Evolutionary conservation across 2,797 vertebrate genomes (phyloP).

Genomic region (Megaceryle alcyon): DNA sequence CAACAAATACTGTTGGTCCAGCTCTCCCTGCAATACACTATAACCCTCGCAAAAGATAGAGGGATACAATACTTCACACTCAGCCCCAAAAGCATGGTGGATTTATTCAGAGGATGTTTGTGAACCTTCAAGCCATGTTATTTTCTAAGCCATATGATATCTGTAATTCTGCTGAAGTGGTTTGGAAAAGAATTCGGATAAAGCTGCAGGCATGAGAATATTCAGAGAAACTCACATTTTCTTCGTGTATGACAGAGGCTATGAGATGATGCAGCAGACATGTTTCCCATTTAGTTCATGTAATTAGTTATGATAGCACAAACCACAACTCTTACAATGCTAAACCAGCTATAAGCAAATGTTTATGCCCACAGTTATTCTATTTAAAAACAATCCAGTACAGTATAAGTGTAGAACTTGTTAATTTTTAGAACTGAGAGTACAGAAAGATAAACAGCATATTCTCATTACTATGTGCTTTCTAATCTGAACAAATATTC

Average conservation of each 20-base stretch:
- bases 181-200: not conserved
- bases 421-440: not conserved
- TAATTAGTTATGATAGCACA: not conserved
- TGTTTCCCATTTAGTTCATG: not conserved
- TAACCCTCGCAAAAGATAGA: fast-evolving
- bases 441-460: not conserved
- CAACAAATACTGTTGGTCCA: not conserved
- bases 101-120: not conserved
- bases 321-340: not conserved
- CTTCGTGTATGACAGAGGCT: not conserved
- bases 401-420: not conserved
- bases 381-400: not conserved
- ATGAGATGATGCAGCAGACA: not conserved
- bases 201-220: not conserved
- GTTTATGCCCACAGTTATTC: not conserved
- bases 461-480: not conserved
- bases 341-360: not conserved
- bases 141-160: not conserved
- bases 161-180: not conserved
- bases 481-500: not conserved
- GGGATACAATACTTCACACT: not conserved
- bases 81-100: not conserved
- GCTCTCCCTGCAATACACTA: not conserved
- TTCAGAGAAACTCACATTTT: not conserved
- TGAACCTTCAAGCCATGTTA: not conserved